Evolutionary conservation across 2,113 vertebrate genomes (phyloP).

Genomic region (Podarcis muralis): DNA sequence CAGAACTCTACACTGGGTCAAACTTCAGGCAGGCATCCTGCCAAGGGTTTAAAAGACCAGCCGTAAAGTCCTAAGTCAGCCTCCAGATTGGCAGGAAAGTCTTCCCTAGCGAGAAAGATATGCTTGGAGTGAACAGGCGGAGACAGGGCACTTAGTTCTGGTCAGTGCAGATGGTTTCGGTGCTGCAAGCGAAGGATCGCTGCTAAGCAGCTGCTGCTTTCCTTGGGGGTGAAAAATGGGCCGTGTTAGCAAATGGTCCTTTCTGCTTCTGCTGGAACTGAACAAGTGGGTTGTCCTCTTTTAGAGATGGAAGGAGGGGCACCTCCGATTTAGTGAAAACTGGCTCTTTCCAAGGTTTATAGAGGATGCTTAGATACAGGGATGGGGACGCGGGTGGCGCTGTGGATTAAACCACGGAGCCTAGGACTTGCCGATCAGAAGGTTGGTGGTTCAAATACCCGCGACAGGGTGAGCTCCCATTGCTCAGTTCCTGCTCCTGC

Average conservation of each 20-base stretch:
- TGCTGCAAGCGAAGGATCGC: background rate
- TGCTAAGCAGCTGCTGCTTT: background rate
- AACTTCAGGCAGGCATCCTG: background rate
- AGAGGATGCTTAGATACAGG: too few species aligned
- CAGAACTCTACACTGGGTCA: background rate
- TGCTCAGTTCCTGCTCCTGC: too few species aligned
- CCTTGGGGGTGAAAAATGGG: background rate
- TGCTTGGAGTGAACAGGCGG: background rate
- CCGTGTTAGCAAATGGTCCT: background rate
- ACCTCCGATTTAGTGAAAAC: too few species aligned
- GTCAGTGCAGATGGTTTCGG: background rate
- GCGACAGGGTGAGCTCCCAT: fast-evolving
- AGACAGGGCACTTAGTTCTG: background rate
- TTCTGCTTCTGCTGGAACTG: background rate
- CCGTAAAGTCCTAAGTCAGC: background rate
- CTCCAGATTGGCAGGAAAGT: too few species aligned
- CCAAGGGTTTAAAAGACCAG: background rate
- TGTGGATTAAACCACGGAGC: too few species aligned
- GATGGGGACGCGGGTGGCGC: too few species aligned
- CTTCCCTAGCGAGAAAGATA: background rate
- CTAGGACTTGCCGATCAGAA: too few species aligned
- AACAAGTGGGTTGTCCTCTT: background rate
- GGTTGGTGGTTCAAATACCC: too few species aligned
- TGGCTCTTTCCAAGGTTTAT: too few species aligned
- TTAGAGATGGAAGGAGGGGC: background rate